A percentile compares a stretch with the other conserved stretches of the same genome.
phyloP scores from a whole-genome alignment of 1,140 invertebrate species.

The Drosophila funebris region DNA sequence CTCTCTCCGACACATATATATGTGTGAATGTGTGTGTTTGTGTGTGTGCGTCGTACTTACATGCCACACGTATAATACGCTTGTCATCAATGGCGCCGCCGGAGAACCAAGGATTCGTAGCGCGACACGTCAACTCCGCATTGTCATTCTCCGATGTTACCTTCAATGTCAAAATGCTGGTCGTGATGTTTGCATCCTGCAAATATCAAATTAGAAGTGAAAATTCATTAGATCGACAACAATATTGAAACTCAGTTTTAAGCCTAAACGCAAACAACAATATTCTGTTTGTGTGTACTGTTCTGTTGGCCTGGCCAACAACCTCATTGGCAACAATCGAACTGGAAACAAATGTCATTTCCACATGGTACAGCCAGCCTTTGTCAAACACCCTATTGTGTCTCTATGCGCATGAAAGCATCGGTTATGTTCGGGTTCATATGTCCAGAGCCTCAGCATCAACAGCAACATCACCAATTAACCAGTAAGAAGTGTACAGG shows the following conservation, averaged over 20 bases:
- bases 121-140: constrained; percentile 91
- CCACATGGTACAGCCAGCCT: no score
- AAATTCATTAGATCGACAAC: background rate
- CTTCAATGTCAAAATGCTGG: constrained; percentile 89
- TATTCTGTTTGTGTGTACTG: background rate
- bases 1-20: background rate
- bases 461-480: no score
- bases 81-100: constrained; percentile 91
- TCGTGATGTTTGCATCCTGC: constrained; percentile 88
- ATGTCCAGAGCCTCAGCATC: background rate
- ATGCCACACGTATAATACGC: constrained; percentile 91
- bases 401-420: no score
- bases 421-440: no score
- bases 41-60: constrained; percentile 88
- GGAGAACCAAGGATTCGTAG: constrained; percentile 95
- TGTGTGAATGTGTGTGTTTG: background rate
- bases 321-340: no score
- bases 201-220: background rate
- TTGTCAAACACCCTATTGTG: no score
- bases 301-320: no score
- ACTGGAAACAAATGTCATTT: no score
- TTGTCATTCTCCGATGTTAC: constrained; percentile 91
- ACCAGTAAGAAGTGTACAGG: no score
- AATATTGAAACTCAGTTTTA: background rate
- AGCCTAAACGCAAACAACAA: background rate